Percentiles rank a stretch among this genome's conserved stretches.
These are phyloP conservation scores for Pygocentrus nattereri DNA, from an alignment of 2,797 vertebrate genomes.

Conservation along the genomic window DNA sequence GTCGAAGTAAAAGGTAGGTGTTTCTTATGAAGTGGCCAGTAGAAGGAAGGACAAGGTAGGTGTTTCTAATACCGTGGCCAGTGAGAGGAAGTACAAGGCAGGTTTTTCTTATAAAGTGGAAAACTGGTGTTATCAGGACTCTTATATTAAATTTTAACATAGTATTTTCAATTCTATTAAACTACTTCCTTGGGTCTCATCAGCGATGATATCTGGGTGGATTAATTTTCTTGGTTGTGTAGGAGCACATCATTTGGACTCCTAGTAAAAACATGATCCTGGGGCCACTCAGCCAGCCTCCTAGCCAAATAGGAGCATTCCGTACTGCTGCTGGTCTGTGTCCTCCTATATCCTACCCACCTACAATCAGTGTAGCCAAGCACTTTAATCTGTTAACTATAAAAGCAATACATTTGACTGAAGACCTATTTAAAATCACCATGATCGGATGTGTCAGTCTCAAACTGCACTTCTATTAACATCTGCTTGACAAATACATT, in stretches of 20 bases:
- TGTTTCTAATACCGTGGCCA: too few relatives aligned
- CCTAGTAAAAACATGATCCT: background rate
- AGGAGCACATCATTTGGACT: background rate
- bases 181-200: too few relatives aligned
- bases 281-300: slow-evolving; percentile 9
- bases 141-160: too few relatives aligned
- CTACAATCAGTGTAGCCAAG: background rate
- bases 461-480: background rate
- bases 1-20: too few relatives aligned
- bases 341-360: slow-evolving; percentile 22
- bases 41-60: too few relatives aligned
- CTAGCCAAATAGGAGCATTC: background rate
- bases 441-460: background rate
- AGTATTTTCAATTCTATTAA: too few relatives aligned
- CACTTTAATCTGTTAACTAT: background rate
- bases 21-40: too few relatives aligned
- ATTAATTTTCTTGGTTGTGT: background rate
- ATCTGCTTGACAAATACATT: background rate
- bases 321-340: slow-evolving; percentile 6
- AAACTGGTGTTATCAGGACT: too few relatives aligned
- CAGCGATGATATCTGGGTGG: background rate
- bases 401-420: background rate
- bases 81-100: too few relatives aligned
- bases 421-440: background rate
- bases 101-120: too few relatives aligned